Percentiles rank a stretch among this genome's conserved stretches.
Evolutionary conservation across 2,797 vertebrate genomes (phyloP).

Genomic region (Ataeniobius toweri): DNA sequence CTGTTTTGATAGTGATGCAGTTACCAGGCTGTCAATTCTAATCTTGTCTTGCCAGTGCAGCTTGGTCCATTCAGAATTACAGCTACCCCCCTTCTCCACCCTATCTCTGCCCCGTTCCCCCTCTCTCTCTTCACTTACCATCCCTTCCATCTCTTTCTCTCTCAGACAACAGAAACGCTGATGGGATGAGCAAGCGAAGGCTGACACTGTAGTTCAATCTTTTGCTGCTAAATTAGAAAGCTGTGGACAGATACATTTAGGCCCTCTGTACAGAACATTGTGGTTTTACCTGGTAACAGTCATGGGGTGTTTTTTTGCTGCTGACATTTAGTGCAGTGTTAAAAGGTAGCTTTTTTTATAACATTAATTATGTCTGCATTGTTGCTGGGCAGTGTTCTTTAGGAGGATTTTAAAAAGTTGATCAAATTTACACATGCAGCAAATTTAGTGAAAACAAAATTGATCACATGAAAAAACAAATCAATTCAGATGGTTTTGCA

Average conservation of each 20-base stretch:
- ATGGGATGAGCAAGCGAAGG: conserved; percentile 60
- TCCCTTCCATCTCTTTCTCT: conserved; percentile 23
- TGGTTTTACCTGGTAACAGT: conserved; percentile 30
- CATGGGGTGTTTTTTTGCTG: conserved; percentile 24
- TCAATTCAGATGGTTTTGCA: not conserved
- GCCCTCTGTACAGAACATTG: conserved; percentile 19
- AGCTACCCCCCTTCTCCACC: conserved; percentile 37
- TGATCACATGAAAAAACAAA: not conserved
- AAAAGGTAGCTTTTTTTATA: not conserved
- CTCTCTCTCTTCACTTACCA: conserved; percentile 39
- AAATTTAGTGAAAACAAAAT: not conserved
- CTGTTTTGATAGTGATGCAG: conserved; percentile 79
- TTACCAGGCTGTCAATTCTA: conserved; percentile 81
- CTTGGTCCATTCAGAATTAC: conserved; percentile 78
- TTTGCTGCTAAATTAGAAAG: conserved; percentile 53
- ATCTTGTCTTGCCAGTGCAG: conserved; percentile 77
- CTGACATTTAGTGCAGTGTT: not conserved
- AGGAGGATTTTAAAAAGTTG: not conserved
- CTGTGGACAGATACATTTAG: conserved; percentile 52
- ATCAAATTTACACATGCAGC: not conserved
- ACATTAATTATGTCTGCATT: not conserved
- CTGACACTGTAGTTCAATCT: conserved; percentile 61
- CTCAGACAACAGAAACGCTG: conserved; percentile 65
- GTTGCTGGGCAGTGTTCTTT: not conserved
- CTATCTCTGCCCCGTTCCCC: conserved; percentile 27